Base-by-base conservation (phyloP, 2,888 invertebrate genomes). In the Microplitis deprimator region DNA sequence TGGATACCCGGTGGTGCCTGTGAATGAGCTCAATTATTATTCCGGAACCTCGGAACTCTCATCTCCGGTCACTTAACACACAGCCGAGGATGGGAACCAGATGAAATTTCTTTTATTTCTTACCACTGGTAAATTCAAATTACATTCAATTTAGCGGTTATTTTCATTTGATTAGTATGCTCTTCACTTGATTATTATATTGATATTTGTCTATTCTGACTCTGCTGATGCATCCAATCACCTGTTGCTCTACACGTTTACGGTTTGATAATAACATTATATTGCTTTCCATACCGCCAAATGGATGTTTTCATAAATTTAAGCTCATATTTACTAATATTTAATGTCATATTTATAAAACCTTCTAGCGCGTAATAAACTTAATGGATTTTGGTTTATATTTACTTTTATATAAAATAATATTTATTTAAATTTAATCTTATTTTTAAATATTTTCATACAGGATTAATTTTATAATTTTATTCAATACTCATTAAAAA, bases 1-100 rank as follows among this genome's bases (percentile, higher is more conserved):
- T 13, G 17, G 29, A 17, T 17, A 39, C 13, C 10, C 59, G 20
- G n/a, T 5, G 1, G n/a, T 38, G 3, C 16, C 70, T 20, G 71
- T 8, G 7, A 38, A 71, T 60, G 5, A 38, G 60, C 60, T 8
- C 39, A 67, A 67, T 67, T 67, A 67, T 38, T 20, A 38, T 67
- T 67, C 39, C 67, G n/a, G 64, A 64, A 29, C 17, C 64, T 17
- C 29, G 17, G 16, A 64, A 13, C 50, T 16, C 17, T 8, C 8
- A 29, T 64, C 16, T 64, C 64, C 20, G 64, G 64, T 29, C 29
- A 64, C 29, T 64, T 64, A 64, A 10, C 50, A 50, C 10, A 50
- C 29, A 29, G 29, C 29, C 29, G 29, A 29, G 29, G 29, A 29
- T 29, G 29, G 3, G 2, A 29, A 29, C 29, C 29, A 29, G 29